Evolutionary conservation across 35 echinoderm and acorn worm genomes (phyloP).

Genomic region (Stichopus chloronotus): DNA sequence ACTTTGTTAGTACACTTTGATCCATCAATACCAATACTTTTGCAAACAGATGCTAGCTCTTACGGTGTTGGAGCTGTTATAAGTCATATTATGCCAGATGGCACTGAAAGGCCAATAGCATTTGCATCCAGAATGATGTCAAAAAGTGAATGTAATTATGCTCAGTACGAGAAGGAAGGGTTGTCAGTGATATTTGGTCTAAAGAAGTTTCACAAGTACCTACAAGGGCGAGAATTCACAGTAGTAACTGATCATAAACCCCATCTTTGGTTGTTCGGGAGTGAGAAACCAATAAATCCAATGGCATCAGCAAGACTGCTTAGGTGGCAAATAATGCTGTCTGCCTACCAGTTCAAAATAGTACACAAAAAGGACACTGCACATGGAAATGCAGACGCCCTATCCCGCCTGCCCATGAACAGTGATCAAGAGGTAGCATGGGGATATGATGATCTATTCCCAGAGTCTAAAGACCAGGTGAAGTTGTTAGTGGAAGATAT

Average conservation of each 20-base stretch:
- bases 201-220: constrained; percentile 75
- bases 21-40: constrained; percentile 41
- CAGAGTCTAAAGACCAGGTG: constrained; percentile 30
- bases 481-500: constrained; percentile 42
- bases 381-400: constrained; percentile 57
- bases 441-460: background rate
- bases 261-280: constrained; percentile 46
- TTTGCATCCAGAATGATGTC: constrained; percentile 67
- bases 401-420: constrained; percentile 56
- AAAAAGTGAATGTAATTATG: constrained; percentile 67
- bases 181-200: constrained; percentile 68
- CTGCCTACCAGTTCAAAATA: too few species aligned
- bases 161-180: constrained; percentile 74
- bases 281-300: constrained; percentile 58
- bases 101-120: constrained; percentile 44
- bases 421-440: background rate
- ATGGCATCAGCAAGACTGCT: constrained; percentile 67
- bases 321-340: constrained; percentile 63
- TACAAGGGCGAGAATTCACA: constrained; percentile 64
- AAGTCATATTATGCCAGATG: constrained; percentile 60
- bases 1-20: constrained; percentile 63
- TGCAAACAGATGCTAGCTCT: constrained; percentile 66
- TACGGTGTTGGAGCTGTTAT: constrained; percentile 79
- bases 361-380: background rate
- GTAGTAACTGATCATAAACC: constrained; percentile 78